These are phyloP conservation scores for Noturus placidus DNA, from an alignment of 2,113 vertebrate genomes.

Conservation along the genomic window DNA sequence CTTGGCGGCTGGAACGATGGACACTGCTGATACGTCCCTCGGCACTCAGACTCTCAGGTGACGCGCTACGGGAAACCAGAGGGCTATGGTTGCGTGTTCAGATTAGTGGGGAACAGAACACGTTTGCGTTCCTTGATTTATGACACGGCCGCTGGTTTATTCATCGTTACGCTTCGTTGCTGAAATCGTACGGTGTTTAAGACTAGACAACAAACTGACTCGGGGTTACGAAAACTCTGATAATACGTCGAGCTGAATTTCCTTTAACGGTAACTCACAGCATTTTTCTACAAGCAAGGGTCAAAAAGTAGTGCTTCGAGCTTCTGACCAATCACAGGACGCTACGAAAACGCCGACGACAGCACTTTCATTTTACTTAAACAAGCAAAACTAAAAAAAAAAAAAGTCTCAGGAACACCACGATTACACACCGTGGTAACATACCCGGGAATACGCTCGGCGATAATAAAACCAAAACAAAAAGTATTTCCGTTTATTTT, in stretches of 20 bases:
- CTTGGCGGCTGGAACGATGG: neutral
- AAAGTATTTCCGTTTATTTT: neutral
- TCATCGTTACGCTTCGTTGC: neutral
- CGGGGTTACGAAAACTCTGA: neutral
- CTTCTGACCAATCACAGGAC: neutral
- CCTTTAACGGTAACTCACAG: neutral
- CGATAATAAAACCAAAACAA: neutral
- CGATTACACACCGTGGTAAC: neutral
- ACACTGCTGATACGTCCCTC: neutral
- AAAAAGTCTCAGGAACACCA: conserved; percentile 1
- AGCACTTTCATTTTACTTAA: no score
- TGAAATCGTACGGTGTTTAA: neutral
- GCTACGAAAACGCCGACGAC: no score
- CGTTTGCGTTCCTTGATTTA: neutral
- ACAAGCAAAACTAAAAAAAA: neutral
- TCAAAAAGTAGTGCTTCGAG: neutral
- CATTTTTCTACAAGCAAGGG: neutral
- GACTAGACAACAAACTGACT: neutral
- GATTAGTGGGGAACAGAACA: no score
- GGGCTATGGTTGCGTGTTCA: neutral
- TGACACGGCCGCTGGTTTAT: neutral
- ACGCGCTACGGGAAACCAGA: no score
- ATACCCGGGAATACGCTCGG: neutral
- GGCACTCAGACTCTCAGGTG: neutral
- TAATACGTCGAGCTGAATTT: neutral